Evolutionary conservation across 2,888 invertebrate species (phyloP), one percentile per base, ranked within the genome.

Genomic region (Ctena decussata): DNA sequence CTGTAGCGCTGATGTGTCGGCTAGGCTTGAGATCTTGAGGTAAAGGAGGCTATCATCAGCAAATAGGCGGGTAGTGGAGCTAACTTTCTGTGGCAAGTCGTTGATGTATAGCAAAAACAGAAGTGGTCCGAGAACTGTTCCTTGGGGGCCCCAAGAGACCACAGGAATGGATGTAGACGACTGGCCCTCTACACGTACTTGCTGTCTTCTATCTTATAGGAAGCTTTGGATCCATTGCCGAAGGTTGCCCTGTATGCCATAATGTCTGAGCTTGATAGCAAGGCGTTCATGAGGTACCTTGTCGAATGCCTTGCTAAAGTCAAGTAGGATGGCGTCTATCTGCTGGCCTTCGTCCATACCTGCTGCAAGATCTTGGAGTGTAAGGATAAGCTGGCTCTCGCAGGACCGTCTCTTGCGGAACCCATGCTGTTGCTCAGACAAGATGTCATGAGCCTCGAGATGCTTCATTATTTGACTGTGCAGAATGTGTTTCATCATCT

Each of bases 71-170:
- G 41, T 65, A 37, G 53, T 60, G n/a, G 82, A 83, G 21, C 39
- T 69, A 12, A 81, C 65, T 15, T 76, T 32, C 0, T 24, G 39
- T 44, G 87, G 91, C 5, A 86, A 72, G 71, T 90, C 91, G 49
- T 91, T 87, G n/a, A 90, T 90, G 65, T 78, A 86, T 12, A 85
- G 6, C 15, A 89, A 79, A 77, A 90, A 91, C 24, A 90, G 73
- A 30, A 82, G 41, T n/a, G 18, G 85, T 85, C 11, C 83, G 5
- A 88, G 78, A 15, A 88, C 86, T 0, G 84, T 75, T 1, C 90
- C 88, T 60, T 86, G 85, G 11, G 87, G 89, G 21, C 85, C 84
- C n/a, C 88, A 83, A 27, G 84, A 87, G 21, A 77, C 76, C 3
- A 91, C 86, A 5, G 81, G 57, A 3, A 80, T 76, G 27, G 80